Evolutionary conservation across 2,113 vertebrate species (phyloP), one percentile per base, ranked within the genome.

Genomic region (Manacus vitellinus): DNA sequence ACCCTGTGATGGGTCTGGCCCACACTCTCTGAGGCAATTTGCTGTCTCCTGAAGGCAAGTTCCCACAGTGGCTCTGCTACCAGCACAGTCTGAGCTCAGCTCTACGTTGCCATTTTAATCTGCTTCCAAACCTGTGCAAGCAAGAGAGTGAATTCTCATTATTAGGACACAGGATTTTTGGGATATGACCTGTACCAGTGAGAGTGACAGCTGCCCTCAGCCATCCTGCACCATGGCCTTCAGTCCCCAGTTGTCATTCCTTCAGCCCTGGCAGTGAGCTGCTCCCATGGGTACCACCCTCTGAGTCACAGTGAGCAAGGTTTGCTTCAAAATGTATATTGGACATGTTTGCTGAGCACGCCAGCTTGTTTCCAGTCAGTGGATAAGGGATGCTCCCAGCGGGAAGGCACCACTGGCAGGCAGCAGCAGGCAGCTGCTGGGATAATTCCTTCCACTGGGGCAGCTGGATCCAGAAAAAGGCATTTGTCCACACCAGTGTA

Each of bases 341-440:
- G 37, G 49, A 16, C 7, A 0, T 72, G n/a, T 73, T 80, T 46
- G 59, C 82, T 80, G 55, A 92, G 78, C 82, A 73, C 3, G 2
- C 55, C 59, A 58, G 76, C 93, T 89, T 76, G 3, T 94, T 94
- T 66, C 20, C 76, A 84, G 55, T 41, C 30, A 41, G 65, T 71
- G 88, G 83, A 31, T 70, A 58, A 92, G 85, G 88, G 85, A 79
- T 78, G 74, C 74, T 88, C 88, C 88, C 85, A 83, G 92, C 0
- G 5, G 96, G 95, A 28, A 31, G 87, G 21, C 68, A 56, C 92
- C 84, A 10, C 89, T 67, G 84, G 49, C 84, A 71, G 80, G 91
- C 80, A 95, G 92, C 89, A 8, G 80, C 91, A 63, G 86, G 94
- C 93, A 95, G 88, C 93, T 96, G 96, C 37, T 58, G 66, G 27